These are phyloP conservation scores for Ptyas mucosa DNA, from an alignment of 2,113 vertebrate genomes.

Conservation along the genomic window DNA sequence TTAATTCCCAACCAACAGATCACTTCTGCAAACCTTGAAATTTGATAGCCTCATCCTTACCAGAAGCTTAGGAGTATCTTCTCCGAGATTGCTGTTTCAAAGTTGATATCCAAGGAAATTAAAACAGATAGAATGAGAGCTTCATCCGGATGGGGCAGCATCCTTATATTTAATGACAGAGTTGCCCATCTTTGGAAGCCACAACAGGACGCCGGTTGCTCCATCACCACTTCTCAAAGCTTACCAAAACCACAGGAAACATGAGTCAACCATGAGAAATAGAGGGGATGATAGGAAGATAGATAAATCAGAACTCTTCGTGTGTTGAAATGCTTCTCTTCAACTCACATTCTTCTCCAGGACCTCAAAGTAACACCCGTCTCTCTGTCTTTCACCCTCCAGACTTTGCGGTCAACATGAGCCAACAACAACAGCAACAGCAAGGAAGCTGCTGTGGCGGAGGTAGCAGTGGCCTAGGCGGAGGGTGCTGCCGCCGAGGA, in stretches of 20 bases:
- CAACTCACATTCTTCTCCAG: not conserved
- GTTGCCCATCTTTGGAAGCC: not conserved
- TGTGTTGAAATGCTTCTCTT: not conserved
- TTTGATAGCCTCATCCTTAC: not conserved
- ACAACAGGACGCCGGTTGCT: not conserved
- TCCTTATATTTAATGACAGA: not conserved
- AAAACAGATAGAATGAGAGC: not conserved
- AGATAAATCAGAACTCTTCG: not conserved
- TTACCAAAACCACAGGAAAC: not conserved
- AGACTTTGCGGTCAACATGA: not conserved
- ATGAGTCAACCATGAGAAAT: not conserved
- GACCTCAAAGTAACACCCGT: not conserved
- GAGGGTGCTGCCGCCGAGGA: not conserved
- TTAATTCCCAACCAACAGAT: not conserved
- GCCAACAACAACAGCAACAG: constrained; percentile 15
- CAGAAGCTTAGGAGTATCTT: not conserved
- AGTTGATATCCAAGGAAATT: not conserved
- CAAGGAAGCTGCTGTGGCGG: not conserved
- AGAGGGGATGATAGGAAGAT: not conserved
- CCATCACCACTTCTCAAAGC: not conserved
- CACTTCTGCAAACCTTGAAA: not conserved
- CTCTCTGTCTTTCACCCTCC: not conserved
- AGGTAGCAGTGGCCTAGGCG: not conserved
- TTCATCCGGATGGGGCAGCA: not conserved
- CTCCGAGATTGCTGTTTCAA: not conserved